Conservation (phyloP, 2,113 vertebrate species). For the Petaurus breviceps region DNA sequence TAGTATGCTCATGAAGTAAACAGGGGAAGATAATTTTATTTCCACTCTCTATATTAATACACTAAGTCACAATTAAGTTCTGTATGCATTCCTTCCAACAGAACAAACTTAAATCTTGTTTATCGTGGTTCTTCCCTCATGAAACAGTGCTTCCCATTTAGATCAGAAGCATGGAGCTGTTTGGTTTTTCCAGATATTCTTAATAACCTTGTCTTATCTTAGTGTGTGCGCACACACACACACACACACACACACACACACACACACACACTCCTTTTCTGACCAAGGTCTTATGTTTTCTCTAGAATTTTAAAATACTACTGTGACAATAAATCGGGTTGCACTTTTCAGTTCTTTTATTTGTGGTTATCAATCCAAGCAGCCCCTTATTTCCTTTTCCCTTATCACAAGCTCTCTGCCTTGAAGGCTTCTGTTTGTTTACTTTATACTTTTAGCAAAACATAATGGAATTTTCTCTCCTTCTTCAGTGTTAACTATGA, state of each 20-base stretch:
- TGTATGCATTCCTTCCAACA: background rate
- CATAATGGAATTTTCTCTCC: background rate
- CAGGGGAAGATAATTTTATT: constrained; percentile 40
- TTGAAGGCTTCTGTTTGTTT: constrained; percentile 14
- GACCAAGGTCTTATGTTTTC: constrained; percentile 27
- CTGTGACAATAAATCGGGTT: constrained; percentile 9
- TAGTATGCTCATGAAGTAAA: constrained; percentile 27
- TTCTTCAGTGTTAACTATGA: constrained; percentile 17
- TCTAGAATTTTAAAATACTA: constrained; percentile 26
- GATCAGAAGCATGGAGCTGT: background rate
- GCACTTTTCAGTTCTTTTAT: background rate
- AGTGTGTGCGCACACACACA: background rate
- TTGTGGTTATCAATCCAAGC: constrained; percentile 9
- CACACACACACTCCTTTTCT: background rate
- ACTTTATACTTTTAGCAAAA: constrained; percentile 12
- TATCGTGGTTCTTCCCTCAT: constrained; percentile 21
- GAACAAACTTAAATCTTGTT: constrained; percentile 13
- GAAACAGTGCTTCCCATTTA: background rate
- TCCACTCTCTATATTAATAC: constrained; percentile 39
- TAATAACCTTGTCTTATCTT: constrained; percentile 12
- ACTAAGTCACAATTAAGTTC: background rate
- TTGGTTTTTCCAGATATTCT: constrained; percentile 15
- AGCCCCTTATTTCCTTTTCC: constrained; percentile 38
- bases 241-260: background rate
- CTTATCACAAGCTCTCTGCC: background rate